These are phyloP conservation scores for Lanius ludovicianus DNA, from an alignment of 2,113 vertebrate genomes.

Conservation along the genomic window DNA sequence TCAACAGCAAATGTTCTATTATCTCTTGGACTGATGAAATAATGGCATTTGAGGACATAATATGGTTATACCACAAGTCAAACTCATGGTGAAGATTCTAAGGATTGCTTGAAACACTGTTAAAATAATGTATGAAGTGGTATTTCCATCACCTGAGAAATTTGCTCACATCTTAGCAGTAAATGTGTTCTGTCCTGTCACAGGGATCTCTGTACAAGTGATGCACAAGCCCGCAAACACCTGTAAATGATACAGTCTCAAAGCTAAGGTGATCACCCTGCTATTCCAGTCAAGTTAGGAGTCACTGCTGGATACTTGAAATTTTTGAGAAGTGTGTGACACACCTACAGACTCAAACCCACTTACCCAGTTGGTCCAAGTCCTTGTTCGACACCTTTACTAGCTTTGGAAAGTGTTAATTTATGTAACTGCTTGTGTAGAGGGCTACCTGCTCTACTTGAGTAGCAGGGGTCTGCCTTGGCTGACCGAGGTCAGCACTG, in stretches of 20 bases:
- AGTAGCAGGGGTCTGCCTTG: neutral
- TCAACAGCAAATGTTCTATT: neutral
- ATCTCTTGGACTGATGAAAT: neutral
- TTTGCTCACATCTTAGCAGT: neutral
- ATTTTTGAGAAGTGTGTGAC: neutral
- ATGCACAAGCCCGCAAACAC: neutral
- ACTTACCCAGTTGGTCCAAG: neutral
- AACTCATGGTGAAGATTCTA: neutral
- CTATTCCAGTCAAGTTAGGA: neutral
- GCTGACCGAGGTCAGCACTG: neutral
- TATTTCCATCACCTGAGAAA: neutral
- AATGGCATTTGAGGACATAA: neutral
- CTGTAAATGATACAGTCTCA: neutral
- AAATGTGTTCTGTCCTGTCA: neutral
- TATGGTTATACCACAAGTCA: neutral
- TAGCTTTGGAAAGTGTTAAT: neutral
- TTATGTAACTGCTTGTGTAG: neutral
- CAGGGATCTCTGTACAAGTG: neutral
- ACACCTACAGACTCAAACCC: neutral
- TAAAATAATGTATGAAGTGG: neutral
- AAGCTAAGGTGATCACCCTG: neutral
- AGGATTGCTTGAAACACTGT: neutral
- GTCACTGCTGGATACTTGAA: neutral
- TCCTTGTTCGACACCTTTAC: neutral
- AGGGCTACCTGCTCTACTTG: neutral